These are phyloP conservation scores for Edolisoma coerulescens DNA, from an alignment of 2,113 vertebrate species.

Conservation along the genomic window DNA sequence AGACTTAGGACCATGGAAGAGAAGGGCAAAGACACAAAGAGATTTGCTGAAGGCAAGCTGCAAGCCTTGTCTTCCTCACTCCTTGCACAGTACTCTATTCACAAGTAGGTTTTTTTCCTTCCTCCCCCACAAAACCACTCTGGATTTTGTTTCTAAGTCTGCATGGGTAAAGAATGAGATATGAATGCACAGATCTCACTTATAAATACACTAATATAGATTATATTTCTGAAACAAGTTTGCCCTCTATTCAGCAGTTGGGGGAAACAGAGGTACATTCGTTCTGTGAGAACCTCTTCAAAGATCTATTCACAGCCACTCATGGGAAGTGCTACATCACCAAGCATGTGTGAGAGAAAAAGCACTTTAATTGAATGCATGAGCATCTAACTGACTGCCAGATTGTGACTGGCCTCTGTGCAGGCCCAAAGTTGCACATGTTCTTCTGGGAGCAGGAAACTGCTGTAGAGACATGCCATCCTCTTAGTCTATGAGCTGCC, in stretches of 20 bases:
- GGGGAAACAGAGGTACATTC: constrained; percentile 52
- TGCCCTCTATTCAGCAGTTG: neutral
- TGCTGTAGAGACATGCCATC: neutral
- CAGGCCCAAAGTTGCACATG: neutral
- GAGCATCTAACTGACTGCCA: neutral
- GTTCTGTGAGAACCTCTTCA: constrained; percentile 49
- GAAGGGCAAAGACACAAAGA: neutral
- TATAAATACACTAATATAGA: neutral
- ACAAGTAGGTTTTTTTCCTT: neutral
- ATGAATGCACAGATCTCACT: constrained; percentile 1
- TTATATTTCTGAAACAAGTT: constrained; percentile 30
- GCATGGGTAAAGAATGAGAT: neutral
- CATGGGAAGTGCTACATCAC: constrained; percentile 10
- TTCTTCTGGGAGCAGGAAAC: neutral
- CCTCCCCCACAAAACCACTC: neutral
- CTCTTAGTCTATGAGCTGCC: neutral
- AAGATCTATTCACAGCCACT: constrained; percentile 48
- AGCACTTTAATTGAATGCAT: constrained; percentile 4
- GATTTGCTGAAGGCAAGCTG: neutral
- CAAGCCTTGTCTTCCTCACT: neutral
- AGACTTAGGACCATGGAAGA: neutral
- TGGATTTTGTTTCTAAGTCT: neutral
- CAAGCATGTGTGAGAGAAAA: constrained; percentile 11
- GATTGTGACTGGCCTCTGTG: neutral
- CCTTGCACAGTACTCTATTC: neutral